phyloP scores from a whole-genome alignment of 2,888 invertebrate species.

The Drosophila paranaensis region DNA sequence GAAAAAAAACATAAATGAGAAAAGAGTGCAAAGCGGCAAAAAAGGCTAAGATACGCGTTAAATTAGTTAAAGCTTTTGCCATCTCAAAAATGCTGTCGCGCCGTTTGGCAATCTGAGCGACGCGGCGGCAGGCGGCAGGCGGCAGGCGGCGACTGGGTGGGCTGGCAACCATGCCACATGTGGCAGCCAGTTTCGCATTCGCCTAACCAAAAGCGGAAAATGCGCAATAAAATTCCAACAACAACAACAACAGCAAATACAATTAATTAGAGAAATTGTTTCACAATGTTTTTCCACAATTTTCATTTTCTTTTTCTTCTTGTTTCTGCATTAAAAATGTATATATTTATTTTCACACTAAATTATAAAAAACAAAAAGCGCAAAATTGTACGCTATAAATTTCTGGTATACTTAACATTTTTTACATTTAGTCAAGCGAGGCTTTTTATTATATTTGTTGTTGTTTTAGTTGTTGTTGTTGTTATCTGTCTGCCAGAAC shows the following conservation, averaged over 20 bases:
- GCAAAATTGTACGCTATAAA: constrained; percentile 57
- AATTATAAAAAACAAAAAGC: constrained; percentile 35
- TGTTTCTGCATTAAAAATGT: constrained; percentile 29
- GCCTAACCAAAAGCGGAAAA: constrained; percentile 61
- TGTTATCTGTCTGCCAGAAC: constrained; percentile 52
- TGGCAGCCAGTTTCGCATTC: constrained; percentile 23
- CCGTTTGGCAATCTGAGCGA: constrained; percentile 14
- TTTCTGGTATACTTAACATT: constrained; percentile 77
- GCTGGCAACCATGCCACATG: constrained; percentile 20
- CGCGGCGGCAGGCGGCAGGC: constrained; percentile 21
- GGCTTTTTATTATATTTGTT: constrained; percentile 28
- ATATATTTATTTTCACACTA: constrained; percentile 55
- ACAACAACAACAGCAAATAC: constrained; percentile 33
- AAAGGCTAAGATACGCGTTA: constrained; percentile 62
- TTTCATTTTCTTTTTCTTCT: constrained; percentile 17
- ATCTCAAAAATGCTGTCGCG: constrained; percentile 72
- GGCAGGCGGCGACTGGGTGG: constrained; percentile 53
- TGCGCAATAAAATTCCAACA: constrained; percentile 16
- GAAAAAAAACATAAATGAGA: constrained; percentile 17
- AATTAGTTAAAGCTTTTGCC: constrained; percentile 59
- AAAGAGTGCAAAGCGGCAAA: constrained; percentile 3
- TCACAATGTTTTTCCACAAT: constrained; percentile 42
- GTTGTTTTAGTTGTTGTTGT: constrained; percentile 12
- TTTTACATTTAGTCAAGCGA: constrained; percentile 69
- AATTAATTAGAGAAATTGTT: constrained; percentile 80